These are phyloP conservation scores for Lepidurus couesii DNA, from an alignment of 1,140 invertebrate genomes.

Conservation along the genomic window DNA sequence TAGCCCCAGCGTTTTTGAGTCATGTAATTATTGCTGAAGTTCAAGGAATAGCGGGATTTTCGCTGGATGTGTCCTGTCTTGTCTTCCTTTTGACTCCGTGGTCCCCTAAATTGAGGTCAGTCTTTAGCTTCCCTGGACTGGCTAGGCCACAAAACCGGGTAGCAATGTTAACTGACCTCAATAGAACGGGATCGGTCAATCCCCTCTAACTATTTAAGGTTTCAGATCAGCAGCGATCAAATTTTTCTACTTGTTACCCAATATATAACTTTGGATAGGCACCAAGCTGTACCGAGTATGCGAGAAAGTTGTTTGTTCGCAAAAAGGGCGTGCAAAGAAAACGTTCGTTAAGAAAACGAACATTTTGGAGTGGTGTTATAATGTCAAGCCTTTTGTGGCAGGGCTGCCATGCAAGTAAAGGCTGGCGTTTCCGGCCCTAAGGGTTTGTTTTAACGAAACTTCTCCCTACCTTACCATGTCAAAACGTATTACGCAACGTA, in stretches of 20 bases:
- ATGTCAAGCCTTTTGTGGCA: not conserved
- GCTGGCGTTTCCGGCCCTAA: not conserved
- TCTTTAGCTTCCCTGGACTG: not conserved
- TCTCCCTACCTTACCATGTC: not conserved
- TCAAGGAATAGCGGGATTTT: constrained; percentile 17
- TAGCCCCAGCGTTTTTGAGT: not conserved
- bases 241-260: not conserved
- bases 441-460: not conserved
- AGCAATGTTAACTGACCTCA: constrained; percentile 8
- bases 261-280: not conserved
- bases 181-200: constrained; percentile 1
- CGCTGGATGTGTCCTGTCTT: not conserved
- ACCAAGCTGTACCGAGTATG: not conserved
- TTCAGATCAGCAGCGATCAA: not conserved
- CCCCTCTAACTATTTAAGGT: not conserved
- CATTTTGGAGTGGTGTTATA: not conserved
- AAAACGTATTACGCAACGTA: not conserved
- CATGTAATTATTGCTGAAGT: not conserved
- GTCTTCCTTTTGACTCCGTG: not conserved
- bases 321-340: not conserved
- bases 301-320: not conserved
- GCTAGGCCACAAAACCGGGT: not conserved
- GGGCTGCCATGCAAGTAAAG: not conserved
- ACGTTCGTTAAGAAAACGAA: not conserved
- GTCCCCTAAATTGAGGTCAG: not conserved